These are phyloP conservation scores for Crepidodera aurea DNA, from an alignment of 2,888 invertebrate species.

Conservation along the genomic window DNA sequence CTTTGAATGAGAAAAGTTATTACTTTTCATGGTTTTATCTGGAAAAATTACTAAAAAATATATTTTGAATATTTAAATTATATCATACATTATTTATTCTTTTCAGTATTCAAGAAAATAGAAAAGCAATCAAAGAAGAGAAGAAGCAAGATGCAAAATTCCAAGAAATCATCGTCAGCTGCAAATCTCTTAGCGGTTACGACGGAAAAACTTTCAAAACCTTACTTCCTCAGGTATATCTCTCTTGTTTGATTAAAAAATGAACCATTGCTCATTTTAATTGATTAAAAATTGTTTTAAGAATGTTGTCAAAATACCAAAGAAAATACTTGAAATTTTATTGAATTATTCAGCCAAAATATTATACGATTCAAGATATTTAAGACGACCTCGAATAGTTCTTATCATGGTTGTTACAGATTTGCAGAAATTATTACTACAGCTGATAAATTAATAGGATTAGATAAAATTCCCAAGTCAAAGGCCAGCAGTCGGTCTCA, in stretches of 20 bases:
- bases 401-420: too few relatives aligned
- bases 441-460: too few relatives aligned
- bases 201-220: constrained; percentile 59
- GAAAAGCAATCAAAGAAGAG: constrained; percentile 54
- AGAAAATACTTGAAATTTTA: background rate
- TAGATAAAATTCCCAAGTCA: too few relatives aligned
- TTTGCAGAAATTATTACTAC: too few relatives aligned
- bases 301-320: background rate
- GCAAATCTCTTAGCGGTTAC: constrained; percentile 60
- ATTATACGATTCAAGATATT: too few relatives aligned
- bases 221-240: constrained; percentile 61
- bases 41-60: too few relatives aligned
- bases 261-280: background rate
- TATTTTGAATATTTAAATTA: too few relatives aligned
- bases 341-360: background rate
- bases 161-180: constrained; percentile 61
- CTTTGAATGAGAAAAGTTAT: too few relatives aligned
- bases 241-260: background rate
- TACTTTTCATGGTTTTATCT: too few relatives aligned
- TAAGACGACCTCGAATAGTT: too few relatives aligned
- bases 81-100: background rate
- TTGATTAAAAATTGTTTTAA: background rate
- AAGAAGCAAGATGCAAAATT: constrained; percentile 60
- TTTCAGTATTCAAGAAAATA: constrained; percentile 56
- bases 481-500: too few relatives aligned